phyloP scores from a whole-genome alignment of 2,797 vertebrate genomes.

The Sebastes matsubarae region DNA sequence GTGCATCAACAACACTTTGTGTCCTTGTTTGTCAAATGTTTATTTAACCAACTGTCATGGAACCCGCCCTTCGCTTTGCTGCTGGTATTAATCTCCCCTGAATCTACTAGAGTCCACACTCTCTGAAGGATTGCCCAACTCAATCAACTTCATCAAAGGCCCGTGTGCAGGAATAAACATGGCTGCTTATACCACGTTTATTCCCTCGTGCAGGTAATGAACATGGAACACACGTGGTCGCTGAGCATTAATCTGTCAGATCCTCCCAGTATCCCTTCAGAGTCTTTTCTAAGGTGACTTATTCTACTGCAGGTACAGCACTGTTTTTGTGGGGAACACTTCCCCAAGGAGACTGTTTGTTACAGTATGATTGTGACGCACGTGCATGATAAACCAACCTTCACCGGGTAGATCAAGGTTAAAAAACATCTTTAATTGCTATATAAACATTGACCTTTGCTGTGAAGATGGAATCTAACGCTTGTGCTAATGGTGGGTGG shows the following conservation, averaged over 20 bases:
- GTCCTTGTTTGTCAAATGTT: constrained; percentile 1
- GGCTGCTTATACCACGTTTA: not conserved
- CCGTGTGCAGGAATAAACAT: not conserved
- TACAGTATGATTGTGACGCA: constrained; percentile 22
- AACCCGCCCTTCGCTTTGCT: not conserved
- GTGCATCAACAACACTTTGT: not conserved
- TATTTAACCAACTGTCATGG: not conserved
- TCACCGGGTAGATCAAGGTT: constrained; percentile 52
- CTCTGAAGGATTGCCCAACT: not conserved
- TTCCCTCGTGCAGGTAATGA: not conserved
- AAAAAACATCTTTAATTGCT: constrained; percentile 66
- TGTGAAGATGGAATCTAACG: constrained; percentile 30
- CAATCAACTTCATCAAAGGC: constrained; percentile 19
- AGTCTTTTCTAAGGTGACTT: constrained; percentile 8
- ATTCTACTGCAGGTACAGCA: not conserved
- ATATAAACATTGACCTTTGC: constrained; percentile 64
- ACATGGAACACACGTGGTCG: not conserved
- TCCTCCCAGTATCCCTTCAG: not conserved
- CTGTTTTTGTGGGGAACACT: constrained; percentile 14
- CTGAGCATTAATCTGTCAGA: constrained; percentile 5
- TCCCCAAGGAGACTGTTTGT: constrained; percentile 32
- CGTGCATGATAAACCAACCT: constrained; percentile 33
- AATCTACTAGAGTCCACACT: not conserved
- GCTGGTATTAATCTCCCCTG: not conserved
- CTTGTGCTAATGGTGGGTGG: constrained; percentile 32